Evolutionary conservation across 2,113 vertebrate species (phyloP), one percentile per base, ranked within the genome.

Genomic region (Ariopsis seemanni): DNA sequence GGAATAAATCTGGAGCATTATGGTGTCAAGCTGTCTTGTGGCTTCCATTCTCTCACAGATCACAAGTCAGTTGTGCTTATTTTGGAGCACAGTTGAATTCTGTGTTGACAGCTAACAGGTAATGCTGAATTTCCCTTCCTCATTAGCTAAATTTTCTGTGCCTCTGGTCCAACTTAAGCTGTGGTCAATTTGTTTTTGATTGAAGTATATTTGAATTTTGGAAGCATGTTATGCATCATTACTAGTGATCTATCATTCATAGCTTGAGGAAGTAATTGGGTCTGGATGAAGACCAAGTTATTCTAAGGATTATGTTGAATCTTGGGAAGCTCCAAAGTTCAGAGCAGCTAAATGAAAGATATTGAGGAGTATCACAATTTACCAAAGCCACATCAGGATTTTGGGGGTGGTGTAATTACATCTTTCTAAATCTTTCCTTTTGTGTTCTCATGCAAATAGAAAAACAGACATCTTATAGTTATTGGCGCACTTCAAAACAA

Each of bases 21-120:
- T n/a, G 9, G 60, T 57, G 78, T 82, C 53, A 72, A 82, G 63
- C 78, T 48, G 75, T 65, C 60, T 78, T 67, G 20, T 60, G 22
- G 83, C 58, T n/a, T 74, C 10, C 18, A 34, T 57, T 74, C 53
- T 85, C 25, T 74, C 67, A 27, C 22, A 55, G 81, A 71, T 80
- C 34, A 55, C 30, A 27, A 22, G 22, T 78, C 79, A 79, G 81
- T 78, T 65, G 55, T 90, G 84, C 65, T 88, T 86, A 71, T 72
- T 50, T 77, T 86, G 84, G 71, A 86, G 30, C n/a, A 18, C 25
- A 22, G 30, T 42, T 72, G 2, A 83, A 75, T 67, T 87, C 79
- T 58, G 82, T 25, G 50, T 20, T 62, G 58, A 74, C 85, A 69
- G 63, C 79, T 83, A 52, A 82, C 82, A 75, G 52, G 48, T 84